These are phyloP conservation scores for Agrochola lota DNA, from an alignment of 2,888 invertebrate species.

Conservation along the genomic window DNA sequence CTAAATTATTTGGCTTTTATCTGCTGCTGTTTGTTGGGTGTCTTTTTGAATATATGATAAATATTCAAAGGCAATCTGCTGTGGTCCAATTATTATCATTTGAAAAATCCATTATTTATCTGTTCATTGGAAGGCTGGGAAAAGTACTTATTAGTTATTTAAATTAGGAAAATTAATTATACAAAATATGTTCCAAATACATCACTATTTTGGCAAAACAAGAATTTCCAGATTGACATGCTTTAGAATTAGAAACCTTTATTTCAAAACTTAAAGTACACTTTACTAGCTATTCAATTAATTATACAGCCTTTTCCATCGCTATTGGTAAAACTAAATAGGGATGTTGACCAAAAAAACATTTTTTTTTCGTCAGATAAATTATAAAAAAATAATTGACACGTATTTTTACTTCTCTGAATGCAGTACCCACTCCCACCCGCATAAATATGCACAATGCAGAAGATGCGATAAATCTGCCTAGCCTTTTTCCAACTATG, in stretches of 20 bases:
- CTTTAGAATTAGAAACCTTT: no score
- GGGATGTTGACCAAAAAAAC: no score
- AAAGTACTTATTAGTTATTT: background rate
- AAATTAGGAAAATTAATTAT: background rate
- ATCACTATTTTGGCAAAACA: background rate
- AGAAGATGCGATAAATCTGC: no score
- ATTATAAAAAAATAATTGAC: no score
- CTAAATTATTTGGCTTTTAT: slow-evolving; percentile 4
- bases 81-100: background rate
- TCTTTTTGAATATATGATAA: background rate
- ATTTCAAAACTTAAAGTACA: background rate
- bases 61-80: background rate
- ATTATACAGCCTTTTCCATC: no score
- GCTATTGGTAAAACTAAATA: background rate
- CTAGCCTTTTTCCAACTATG: no score
- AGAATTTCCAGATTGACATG: background rate
- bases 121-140: background rate
- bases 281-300: no score
- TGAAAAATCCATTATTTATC: background rate
- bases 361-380: no score
- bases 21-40: background rate
- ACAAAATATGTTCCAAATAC: background rate
- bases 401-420: no score
- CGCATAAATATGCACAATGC: no score
- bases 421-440: no score